Percentiles rank a stretch among this genome's conserved stretches.
These are phyloP conservation scores for Eudasyphora cyanicolor DNA, from an alignment of 2,888 invertebrate genomes.

Conservation along the genomic window DNA sequence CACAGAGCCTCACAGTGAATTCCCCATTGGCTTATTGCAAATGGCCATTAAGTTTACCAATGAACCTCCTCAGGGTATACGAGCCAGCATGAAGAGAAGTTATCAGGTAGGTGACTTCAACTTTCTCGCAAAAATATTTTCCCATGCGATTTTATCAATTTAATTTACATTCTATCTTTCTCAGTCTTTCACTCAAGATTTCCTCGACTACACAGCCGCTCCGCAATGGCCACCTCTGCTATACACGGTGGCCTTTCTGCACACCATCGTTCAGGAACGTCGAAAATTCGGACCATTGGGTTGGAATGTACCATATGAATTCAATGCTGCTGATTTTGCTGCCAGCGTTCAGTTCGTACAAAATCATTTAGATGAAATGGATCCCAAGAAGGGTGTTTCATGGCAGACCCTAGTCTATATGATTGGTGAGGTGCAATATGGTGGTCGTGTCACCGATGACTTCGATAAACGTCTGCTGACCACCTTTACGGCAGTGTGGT, in stretches of 20 bases:
- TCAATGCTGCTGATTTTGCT: slow-evolving; percentile 95
- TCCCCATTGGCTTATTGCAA: slow-evolving; percentile 93
- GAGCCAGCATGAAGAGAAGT: slow-evolving; percentile 95
- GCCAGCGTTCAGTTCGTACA: slow-evolving; percentile 97
- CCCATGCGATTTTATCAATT: neutral
- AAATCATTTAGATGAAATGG: slow-evolving; percentile 97
- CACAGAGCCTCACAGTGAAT: slow-evolving; percentile 95
- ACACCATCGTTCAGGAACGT: slow-evolving; percentile 96
- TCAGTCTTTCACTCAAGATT: slow-evolving; percentile 85
- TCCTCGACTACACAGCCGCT: slow-evolving; percentile 94
- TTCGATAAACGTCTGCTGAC: slow-evolving; percentile 96
- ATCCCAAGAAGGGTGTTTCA: slow-evolving; percentile 97
- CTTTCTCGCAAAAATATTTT: neutral
- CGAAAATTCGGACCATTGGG: slow-evolving; percentile 97
- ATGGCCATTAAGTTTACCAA: slow-evolving; percentile 98
- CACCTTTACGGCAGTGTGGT: slow-evolving; percentile 97
- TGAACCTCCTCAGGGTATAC: slow-evolving; percentile 97
- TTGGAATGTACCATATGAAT: slow-evolving; percentile 98
- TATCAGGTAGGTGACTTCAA: slow-evolving; percentile 84
- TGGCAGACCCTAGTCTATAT: slow-evolving; percentile 99
- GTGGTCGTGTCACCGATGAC: slow-evolving; percentile 97
- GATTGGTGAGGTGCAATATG: slow-evolving; percentile 94
- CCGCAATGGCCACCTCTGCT: slow-evolving; percentile 96
- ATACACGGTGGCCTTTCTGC: slow-evolving; percentile 96
- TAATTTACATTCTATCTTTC: neutral